Percentiles rank a stretch among this genome's conserved stretches.
Conservation (phyloP, 2,888 invertebrate species). For the Dyspetes luteomarginatus region DNA sequence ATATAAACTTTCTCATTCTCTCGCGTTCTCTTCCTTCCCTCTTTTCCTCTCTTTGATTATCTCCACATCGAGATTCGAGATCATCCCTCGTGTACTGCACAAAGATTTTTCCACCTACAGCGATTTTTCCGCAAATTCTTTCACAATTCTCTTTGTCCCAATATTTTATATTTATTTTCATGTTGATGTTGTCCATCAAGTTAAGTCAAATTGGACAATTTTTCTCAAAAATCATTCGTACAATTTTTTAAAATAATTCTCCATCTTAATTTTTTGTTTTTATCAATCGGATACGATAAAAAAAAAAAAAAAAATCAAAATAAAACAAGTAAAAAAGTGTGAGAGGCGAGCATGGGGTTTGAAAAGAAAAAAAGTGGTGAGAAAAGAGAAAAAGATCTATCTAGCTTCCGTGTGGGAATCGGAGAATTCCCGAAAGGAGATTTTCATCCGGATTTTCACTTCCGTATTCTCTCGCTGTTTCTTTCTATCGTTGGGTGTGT, state of each 20-base stretch:
- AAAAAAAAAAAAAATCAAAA: no score
- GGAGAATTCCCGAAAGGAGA: constrained; percentile 57
- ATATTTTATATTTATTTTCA: constrained; percentile 69
- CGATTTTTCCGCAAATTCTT: constrained; percentile 1
- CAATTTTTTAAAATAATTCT: no score
- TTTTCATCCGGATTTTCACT: constrained; percentile 63
- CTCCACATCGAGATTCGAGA: constrained; percentile 15
- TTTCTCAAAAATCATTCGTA: no score
- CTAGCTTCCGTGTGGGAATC: constrained; percentile 54
- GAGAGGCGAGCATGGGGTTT: neutral
- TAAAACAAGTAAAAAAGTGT: constrained; percentile 37
- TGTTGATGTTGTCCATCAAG: constrained; percentile 68
- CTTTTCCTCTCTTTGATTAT: constrained; percentile 17
- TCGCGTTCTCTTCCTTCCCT: constrained; percentile 11
- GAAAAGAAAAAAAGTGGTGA: constrained; percentile 11
- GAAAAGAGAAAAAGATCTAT: constrained; percentile 56
- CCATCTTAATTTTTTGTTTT: no score
- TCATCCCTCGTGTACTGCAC: constrained; percentile 18
- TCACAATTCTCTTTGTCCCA: constrained; percentile 61
- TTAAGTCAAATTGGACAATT: no score
- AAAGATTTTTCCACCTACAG: constrained; percentile 29
- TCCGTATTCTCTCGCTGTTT: constrained; percentile 48
- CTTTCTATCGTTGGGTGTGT: constrained; percentile 14
- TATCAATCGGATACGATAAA: no score
- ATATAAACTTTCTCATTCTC: constrained; percentile 23